phyloP scores from a whole-genome alignment of 2,113 vertebrate genomes.

The Eubucco bourcierii region DNA sequence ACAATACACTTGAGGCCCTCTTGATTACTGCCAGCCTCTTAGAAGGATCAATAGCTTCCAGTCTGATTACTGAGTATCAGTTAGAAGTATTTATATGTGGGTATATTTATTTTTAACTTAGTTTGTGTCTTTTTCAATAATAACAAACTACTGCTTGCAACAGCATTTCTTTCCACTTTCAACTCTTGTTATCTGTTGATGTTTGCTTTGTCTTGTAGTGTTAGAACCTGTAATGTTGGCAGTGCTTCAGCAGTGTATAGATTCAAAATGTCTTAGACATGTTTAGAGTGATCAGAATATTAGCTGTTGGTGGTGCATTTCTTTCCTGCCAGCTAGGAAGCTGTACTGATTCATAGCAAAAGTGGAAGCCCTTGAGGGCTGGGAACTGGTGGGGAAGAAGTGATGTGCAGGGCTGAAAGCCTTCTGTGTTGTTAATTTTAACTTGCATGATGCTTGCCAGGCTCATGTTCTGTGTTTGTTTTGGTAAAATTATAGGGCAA shows the following conservation, averaged over 20 bases:
- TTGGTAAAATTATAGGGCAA: neutral
- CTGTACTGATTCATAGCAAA: neutral
- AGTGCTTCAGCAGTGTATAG: neutral
- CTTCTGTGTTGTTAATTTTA: neutral
- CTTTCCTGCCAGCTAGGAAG: neutral
- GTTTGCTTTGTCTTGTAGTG: neutral
- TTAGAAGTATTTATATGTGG: neutral
- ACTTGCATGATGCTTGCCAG: neutral
- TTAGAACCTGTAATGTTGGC: neutral
- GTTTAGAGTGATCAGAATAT: neutral
- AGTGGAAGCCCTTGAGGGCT: neutral
- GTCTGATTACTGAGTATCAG: neutral
- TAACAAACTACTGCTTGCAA: neutral
- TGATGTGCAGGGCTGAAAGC: neutral
- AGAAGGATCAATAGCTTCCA: neutral
- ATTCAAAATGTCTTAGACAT: neutral
- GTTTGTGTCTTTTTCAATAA: neutral
- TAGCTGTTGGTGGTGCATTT: neutral
- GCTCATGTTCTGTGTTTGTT: neutral
- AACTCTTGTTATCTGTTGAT: neutral
- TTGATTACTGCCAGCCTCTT: neutral
- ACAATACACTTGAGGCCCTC: neutral
- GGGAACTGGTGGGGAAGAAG: neutral
- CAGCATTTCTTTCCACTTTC: neutral
- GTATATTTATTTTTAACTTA: neutral